These are phyloP conservation scores for Acrocephalus kingi DNA, from an alignment of 2,113 vertebrate genomes.

Conservation along the genomic window DNA sequence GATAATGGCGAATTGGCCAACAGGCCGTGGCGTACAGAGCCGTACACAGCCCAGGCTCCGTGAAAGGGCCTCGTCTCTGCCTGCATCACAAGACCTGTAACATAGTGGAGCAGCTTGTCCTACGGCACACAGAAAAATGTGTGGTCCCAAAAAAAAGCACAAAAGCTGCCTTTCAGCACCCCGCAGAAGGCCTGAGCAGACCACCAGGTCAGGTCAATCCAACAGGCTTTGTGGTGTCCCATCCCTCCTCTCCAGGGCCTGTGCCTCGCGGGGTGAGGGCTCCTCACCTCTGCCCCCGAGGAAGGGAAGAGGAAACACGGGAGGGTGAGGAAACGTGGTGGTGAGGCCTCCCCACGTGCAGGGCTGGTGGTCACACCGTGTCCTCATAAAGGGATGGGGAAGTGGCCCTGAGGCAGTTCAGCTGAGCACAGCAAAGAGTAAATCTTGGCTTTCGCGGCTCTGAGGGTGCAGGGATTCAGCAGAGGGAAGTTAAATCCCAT, in stretches of 20 bases:
- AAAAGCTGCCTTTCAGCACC: slow-evolving; percentile 3
- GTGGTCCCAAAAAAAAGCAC: neutral
- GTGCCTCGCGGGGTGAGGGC: neutral
- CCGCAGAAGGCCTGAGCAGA: neutral
- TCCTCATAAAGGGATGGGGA: neutral
- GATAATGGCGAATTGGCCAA: neutral
- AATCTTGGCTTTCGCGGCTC: rapidly evolving
- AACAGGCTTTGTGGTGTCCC: neutral
- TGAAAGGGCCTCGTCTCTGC: slow-evolving; percentile 45
- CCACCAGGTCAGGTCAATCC: neutral
- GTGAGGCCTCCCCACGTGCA: neutral
- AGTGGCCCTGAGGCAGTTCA: neutral
- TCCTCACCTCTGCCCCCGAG: neutral
- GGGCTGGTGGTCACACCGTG: neutral
- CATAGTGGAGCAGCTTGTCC: neutral
- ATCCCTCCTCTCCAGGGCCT: neutral
- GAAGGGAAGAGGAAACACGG: neutral
- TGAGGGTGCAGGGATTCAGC: neutral
- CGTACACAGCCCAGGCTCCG: neutral
- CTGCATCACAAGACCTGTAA: slow-evolving; percentile 24
- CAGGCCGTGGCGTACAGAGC: neutral
- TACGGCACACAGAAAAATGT: neutral
- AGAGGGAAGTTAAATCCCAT: neutral
- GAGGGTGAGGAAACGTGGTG: neutral
- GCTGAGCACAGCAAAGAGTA: neutral